A percentile compares a stretch with the other conserved stretches of the same genome.
Evolutionary conservation across 2,797 vertebrate species (phyloP).

Genomic region (Spatula versicolor): DNA sequence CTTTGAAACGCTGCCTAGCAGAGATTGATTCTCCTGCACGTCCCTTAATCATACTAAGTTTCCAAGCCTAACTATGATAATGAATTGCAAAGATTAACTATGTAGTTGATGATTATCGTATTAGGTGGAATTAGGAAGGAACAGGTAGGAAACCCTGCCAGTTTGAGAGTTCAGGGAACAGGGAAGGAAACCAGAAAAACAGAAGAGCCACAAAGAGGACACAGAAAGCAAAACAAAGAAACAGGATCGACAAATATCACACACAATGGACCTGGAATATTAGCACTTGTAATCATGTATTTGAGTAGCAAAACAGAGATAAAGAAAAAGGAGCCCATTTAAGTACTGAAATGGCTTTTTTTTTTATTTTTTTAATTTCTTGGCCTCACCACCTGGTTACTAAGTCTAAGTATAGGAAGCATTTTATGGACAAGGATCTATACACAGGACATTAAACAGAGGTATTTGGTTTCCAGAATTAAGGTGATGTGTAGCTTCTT

Average conservation of each 20-base stretch:
- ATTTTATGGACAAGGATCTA: neutral
- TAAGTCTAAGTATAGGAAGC: neutral
- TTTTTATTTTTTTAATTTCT: neutral
- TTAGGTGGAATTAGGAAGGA: neutral
- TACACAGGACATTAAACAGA: neutral
- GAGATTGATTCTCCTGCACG: neutral
- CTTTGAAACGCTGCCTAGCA: neutral
- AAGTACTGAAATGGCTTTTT: neutral
- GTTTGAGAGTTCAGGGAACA: too few relatives aligned
- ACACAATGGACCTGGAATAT: conserved; percentile 75
- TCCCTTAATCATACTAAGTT: neutral
- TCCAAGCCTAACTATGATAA: neutral
- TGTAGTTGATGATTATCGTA: neutral
- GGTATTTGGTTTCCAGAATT: neutral
- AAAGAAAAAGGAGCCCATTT: neutral
- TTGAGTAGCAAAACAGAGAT: conserved; percentile 30
- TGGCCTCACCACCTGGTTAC: neutral
- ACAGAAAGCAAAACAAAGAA: neutral
- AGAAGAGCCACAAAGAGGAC: neutral
- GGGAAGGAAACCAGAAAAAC: neutral
- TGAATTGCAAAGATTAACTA: neutral
- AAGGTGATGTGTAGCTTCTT: neutral
- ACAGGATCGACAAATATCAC: neutral
- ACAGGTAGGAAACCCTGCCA: neutral
- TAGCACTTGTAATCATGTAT: conserved; percentile 78